phyloP scores from a whole-genome alignment of 2,113 vertebrate genomes.

The Barbus barbus region DNA sequence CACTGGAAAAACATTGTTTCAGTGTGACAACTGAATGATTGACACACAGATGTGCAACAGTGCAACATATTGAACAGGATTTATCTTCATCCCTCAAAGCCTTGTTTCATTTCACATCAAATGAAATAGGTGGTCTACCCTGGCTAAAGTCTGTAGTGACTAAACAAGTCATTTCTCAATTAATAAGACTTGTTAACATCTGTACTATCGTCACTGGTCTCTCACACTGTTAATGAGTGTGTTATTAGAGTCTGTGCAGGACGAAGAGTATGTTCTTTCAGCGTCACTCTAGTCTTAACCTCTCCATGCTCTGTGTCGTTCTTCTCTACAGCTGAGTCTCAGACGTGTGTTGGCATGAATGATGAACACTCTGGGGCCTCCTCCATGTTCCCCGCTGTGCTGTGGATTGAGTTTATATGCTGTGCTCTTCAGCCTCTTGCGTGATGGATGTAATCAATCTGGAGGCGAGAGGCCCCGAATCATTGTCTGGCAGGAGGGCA shows the following conservation, averaged over 20 bases:
- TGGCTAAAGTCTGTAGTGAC: neutral
- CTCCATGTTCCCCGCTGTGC: neutral
- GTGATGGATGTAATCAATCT: constrained; percentile 43
- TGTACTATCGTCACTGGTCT: neutral
- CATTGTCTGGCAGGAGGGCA: constrained; percentile 25
- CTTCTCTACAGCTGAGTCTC: neutral
- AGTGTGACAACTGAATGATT: neutral
- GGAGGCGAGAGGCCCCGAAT: constrained; percentile 39
- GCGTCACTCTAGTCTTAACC: neutral
- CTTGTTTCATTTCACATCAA: neutral
- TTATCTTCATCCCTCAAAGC: neutral
- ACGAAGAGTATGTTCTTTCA: neutral
- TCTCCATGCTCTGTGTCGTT: constrained; percentile 1
- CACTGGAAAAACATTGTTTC: too few relatives aligned
- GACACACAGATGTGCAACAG: neutral
- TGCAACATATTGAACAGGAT: too few relatives aligned
- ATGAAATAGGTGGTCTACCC: neutral
- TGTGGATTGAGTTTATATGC: constrained; percentile 43
- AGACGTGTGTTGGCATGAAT: neutral
- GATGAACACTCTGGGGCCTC: neutral
- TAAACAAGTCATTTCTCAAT: too few relatives aligned
- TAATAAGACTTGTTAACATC: constrained; percentile 27
- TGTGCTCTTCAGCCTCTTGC: constrained; percentile 21
- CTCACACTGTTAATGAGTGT: constrained; percentile 37
- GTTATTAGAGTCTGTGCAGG: constrained; percentile 9